A percentile compares a stretch with the other conserved stretches of the same genome.
phyloP scores from a whole-genome alignment of 2,797 vertebrate genomes.

The Echiichthys vipera region DNA sequence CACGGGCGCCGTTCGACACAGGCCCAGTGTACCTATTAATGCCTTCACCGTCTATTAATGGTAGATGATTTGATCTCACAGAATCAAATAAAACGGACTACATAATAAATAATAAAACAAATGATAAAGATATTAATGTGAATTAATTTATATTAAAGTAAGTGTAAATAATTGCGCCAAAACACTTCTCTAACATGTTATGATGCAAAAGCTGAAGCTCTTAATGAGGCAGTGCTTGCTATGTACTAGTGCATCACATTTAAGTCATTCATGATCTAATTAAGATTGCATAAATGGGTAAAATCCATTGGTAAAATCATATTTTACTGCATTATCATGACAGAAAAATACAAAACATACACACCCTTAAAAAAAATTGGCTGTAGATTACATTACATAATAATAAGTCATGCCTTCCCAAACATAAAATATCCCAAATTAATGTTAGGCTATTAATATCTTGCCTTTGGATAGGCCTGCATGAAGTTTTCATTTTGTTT shows the following conservation, averaged over 20 bases:
- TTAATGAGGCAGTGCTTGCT: not conserved
- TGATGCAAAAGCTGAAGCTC: not conserved
- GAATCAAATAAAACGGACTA: too few relatives aligned
- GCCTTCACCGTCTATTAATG: too few relatives aligned
- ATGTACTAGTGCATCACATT: not conserved
- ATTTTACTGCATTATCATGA: constrained; percentile 9
- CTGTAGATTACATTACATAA: not conserved
- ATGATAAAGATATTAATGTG: too few relatives aligned
- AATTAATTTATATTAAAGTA: not conserved
- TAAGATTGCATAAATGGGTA: not conserved
- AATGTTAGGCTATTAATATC: not conserved
- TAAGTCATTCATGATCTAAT: not conserved
- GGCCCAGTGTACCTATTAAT: not conserved
- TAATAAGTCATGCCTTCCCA: not conserved
- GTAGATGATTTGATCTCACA: too few relatives aligned
- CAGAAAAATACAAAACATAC: not conserved
- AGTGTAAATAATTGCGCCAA: too few relatives aligned
- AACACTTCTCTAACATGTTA: too few relatives aligned
- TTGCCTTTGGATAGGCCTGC: not conserved
- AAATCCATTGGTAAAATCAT: not conserved
- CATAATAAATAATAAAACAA: too few relatives aligned
- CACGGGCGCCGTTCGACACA: not conserved
- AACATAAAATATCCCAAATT: constrained; percentile 24
- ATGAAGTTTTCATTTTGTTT: not conserved
- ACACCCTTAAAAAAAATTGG: not conserved